These are phyloP conservation scores for Neuroscelio doddi DNA, from an alignment of 2,888 invertebrate genomes.

Conservation along the genomic window DNA sequence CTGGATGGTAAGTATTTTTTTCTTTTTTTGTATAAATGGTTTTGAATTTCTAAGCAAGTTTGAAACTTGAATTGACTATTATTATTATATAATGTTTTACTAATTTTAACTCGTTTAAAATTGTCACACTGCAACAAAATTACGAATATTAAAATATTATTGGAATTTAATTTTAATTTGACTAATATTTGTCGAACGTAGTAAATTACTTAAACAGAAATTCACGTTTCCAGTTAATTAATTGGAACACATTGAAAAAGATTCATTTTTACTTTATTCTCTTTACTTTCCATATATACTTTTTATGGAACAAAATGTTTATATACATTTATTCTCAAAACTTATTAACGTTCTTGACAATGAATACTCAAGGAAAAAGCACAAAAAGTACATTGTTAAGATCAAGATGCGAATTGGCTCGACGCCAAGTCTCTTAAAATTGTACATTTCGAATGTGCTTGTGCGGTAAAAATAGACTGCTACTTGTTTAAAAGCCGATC, in stretches of 20 bases:
- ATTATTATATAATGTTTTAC: constrained; percentile 5
- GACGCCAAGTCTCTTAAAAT: constrained; percentile 40
- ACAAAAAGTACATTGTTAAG: constrained; percentile 29
- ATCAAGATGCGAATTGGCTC: constrained; percentile 25
- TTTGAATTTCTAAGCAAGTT: constrained; percentile 9
- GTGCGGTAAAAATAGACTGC: constrained; percentile 43
- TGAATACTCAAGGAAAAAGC: constrained; percentile 9
- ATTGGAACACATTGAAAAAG: no score
- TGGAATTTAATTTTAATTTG: no score
- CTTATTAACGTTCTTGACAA: constrained; percentile 40
- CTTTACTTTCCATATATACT: no score
- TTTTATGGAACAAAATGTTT: no score
- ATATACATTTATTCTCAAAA: constrained; percentile 17
- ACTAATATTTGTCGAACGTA: no score
- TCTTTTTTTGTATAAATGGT: background rate
- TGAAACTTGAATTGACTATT: background rate
- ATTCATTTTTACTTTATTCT: no score
- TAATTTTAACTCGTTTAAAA: no score
- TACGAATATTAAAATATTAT: no score
- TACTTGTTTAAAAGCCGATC: constrained; percentile 35
- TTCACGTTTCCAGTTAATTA: no score
- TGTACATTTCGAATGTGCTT: constrained; percentile 38
- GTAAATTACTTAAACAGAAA: no score
- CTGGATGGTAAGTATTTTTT: constrained; percentile 64
- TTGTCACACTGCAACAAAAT: no score